Evolutionary conservation across 2,797 vertebrate genomes (phyloP).

Genomic region (Tangara arthus): DNA sequence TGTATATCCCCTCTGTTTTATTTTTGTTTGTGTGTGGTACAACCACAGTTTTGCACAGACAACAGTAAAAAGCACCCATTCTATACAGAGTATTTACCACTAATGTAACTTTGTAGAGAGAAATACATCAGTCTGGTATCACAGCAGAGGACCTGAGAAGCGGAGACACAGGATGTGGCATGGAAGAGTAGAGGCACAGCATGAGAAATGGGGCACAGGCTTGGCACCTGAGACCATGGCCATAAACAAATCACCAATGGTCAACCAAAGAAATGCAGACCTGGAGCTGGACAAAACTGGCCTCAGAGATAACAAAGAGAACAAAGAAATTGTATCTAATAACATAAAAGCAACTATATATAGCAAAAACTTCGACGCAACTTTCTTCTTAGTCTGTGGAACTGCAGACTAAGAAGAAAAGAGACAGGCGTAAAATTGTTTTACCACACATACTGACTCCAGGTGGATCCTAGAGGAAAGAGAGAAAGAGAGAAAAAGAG

Average conservation of each 20-base stretch:
- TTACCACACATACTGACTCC: background rate
- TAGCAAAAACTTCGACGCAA: background rate
- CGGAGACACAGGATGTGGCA: background rate
- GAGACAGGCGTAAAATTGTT: background rate
- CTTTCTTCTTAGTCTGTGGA: no score
- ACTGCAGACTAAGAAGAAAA: background rate
- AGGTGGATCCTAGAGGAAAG: background rate
- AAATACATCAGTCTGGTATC: background rate
- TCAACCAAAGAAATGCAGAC: background rate
- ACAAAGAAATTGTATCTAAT: background rate
- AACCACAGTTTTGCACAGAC: background rate
- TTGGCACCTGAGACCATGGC: background rate
- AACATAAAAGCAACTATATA: background rate
- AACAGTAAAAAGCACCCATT: background rate
- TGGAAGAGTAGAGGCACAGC: background rate
- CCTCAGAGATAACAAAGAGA: background rate
- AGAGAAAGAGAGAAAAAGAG: background rate
- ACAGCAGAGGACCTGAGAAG: background rate
- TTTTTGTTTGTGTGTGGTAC: background rate
- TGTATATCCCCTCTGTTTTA: background rate
- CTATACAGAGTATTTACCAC: background rate
- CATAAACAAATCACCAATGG: background rate
- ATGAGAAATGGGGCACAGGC: background rate
- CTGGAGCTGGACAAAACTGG: background rate
- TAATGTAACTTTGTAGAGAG: accelerated